Conservation (phyloP, 2,797 vertebrate species). For the Sebastes variabilis region DNA sequence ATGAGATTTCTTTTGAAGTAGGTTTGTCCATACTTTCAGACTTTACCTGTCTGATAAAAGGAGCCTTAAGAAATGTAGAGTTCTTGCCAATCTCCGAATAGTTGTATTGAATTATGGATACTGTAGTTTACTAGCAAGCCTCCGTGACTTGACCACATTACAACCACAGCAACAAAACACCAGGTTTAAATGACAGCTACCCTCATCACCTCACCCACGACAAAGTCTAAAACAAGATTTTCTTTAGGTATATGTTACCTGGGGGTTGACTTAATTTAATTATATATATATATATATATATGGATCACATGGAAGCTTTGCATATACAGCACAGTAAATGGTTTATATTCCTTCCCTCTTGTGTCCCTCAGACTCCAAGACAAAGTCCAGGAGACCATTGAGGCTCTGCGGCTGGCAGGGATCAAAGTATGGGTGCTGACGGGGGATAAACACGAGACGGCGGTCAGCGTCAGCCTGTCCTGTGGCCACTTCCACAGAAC, state of each 20-base stretch:
- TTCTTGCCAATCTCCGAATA: not conserved
- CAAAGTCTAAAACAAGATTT: not conserved
- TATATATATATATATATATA: not conserved
- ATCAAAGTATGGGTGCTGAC: constrained; percentile 99
- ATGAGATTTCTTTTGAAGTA: not conserved
- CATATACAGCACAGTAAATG: not conserved
- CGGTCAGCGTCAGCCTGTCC: constrained; percentile 95
- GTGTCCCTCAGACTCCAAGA: constrained; percentile 88
- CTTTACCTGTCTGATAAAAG: not conserved
- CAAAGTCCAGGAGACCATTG: constrained; percentile 97
- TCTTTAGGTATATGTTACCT: not conserved
- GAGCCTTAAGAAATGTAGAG: not conserved
- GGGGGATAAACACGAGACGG: constrained; percentile 96
- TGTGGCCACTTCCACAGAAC: constrained; percentile 96
- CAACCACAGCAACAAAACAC: not conserved
- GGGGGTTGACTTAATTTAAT: not conserved
- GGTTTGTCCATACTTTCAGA: not conserved
- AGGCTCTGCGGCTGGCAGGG: constrained; percentile 92
- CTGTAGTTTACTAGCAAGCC: not conserved
- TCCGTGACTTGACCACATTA: not conserved
- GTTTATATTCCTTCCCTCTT: not conserved
- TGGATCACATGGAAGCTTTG: not conserved
- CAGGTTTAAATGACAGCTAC: not conserved
- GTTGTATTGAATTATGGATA: not conserved
- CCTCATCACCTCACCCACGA: not conserved